These are phyloP conservation scores for Pandemis cinnamomeana DNA, from an alignment of 2,888 invertebrate genomes.

Conservation along the genomic window DNA sequence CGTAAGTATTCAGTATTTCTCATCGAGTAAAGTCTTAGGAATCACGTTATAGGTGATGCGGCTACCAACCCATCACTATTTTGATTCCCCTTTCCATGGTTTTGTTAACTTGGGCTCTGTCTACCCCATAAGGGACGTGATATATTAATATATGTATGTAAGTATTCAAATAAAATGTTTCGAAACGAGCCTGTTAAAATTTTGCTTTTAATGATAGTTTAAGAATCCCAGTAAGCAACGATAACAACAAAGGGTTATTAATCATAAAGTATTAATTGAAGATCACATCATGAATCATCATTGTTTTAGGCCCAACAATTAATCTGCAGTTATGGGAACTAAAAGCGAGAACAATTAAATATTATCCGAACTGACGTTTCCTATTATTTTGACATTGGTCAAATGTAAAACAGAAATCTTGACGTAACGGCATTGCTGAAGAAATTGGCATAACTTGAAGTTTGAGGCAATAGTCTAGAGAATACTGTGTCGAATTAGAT, in stretches of 20 bases:
- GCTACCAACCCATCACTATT: too few relatives aligned
- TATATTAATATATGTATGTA: too few relatives aligned
- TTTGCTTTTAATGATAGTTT: too few relatives aligned
- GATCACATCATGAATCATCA: conserved; percentile 18
- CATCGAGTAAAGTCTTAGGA: too few relatives aligned
- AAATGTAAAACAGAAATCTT: conserved; percentile 17
- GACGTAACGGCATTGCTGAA: conserved; percentile 3
- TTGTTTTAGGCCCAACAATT: conserved; percentile 21
- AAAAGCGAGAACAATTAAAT: conserved; percentile 11
- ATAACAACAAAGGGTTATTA: conserved; percentile 14
- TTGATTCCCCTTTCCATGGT: too few relatives aligned
- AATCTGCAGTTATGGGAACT: conserved; percentile 22
- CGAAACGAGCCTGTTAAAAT: not conserved
- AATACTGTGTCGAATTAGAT: not conserved
- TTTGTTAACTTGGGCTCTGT: too few relatives aligned
- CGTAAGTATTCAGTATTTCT: not conserved
- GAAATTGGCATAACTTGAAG: conserved; percentile 5
- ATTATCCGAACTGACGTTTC: conserved; percentile 10
- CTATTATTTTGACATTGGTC: conserved; percentile 8
- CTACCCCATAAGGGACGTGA: too few relatives aligned
- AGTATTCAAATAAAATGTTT: not conserved
- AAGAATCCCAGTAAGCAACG: not conserved
- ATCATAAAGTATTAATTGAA: conserved; percentile 31
- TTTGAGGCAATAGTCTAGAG: conserved; percentile 8
- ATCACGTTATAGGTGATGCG: too few relatives aligned